A percentile compares a stretch with the other conserved stretches of the same genome.
Evolutionary conservation across 2,888 invertebrate genomes (phyloP).

Genomic region (Sminthurides aquaticus): DNA sequence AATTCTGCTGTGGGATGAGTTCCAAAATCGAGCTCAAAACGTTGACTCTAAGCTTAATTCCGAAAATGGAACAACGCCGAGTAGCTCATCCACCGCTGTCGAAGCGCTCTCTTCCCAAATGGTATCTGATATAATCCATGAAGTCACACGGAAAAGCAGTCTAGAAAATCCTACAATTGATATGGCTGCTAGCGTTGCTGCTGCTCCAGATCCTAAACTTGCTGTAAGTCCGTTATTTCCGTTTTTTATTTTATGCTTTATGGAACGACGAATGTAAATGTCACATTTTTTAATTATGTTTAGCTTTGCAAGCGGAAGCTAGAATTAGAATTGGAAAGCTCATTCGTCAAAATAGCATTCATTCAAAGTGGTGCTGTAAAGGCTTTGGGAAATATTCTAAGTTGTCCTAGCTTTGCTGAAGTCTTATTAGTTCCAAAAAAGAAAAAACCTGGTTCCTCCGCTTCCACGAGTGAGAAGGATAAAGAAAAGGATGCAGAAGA

Average conservation of each 20-base stretch:
- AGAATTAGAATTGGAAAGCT: conserved; percentile 47
- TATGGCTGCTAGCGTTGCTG: not conserved
- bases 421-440: conserved; percentile 52
- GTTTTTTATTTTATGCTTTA: not conserved
- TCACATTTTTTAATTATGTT: not conserved
- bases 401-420: conserved; percentile 53
- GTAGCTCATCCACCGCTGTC: conserved; percentile 35
- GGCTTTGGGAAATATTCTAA: conserved; percentile 51
- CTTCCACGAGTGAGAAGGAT: conserved; percentile 42
- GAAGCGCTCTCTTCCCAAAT: conserved; percentile 41
- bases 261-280: not conserved
- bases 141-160: conserved; percentile 35
- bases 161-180: conserved; percentile 12
- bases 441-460: conserved; percentile 32
- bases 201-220: not conserved
- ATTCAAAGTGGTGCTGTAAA: conserved; percentile 56
- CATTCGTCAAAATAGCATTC: conserved; percentile 47
- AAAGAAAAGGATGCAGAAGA: conserved; percentile 24
- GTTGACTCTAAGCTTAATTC: not conserved
- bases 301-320: conserved; percentile 48
- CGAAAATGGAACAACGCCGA: conserved; percentile 2
- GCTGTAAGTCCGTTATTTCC: not conserved
- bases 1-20: conserved; percentile 30
- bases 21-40: not conserved
- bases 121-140: conserved; percentile 42